Evolutionary conservation across 2,797 vertebrate genomes (phyloP).

Genomic region (Rhinoraja longicauda): DNA sequence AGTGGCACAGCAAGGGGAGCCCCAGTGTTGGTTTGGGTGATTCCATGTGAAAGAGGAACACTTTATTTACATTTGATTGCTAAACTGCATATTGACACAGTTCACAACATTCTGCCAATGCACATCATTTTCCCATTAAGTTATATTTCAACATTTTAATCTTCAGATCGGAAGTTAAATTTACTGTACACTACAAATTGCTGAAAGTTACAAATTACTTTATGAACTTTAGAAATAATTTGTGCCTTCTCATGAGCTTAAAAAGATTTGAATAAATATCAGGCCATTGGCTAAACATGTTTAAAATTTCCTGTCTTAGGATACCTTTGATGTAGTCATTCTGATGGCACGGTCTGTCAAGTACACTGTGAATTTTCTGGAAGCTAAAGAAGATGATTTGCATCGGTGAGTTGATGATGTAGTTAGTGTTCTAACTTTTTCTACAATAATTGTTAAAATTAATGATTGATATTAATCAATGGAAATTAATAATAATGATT

Average conservation of each 20-base stretch:
- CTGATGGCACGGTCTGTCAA: constrained; percentile 68
- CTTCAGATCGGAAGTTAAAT: not conserved
- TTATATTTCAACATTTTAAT: not conserved
- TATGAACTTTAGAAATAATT: not conserved
- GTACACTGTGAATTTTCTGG: constrained; percentile 66
- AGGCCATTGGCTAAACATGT: not conserved
- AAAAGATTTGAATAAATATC: not conserved
- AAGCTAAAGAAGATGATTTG: constrained; percentile 64
- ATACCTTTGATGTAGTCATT: constrained; percentile 69
- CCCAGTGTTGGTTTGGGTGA: not conserved
- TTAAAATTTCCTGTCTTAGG: constrained; percentile 50
- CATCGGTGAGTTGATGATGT: constrained; percentile 52
- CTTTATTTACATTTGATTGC: not conserved
- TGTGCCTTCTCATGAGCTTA: not conserved
- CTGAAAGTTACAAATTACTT: not conserved
- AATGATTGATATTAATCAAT: not conserved
- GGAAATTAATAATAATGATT: not conserved
- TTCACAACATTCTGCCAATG: not conserved
- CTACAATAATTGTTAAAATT: not conserved
- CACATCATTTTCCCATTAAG: not conserved
- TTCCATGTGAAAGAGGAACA: not conserved
- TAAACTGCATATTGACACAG: not conserved
- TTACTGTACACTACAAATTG: not conserved
- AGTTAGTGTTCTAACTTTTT: constrained; percentile 1
- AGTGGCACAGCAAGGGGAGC: no score